Percentiles rank a stretch among this genome's conserved stretches.
phyloP scores from a whole-genome alignment of 1,140 invertebrate species.

The Teleogryllus occipitalis region DNA sequence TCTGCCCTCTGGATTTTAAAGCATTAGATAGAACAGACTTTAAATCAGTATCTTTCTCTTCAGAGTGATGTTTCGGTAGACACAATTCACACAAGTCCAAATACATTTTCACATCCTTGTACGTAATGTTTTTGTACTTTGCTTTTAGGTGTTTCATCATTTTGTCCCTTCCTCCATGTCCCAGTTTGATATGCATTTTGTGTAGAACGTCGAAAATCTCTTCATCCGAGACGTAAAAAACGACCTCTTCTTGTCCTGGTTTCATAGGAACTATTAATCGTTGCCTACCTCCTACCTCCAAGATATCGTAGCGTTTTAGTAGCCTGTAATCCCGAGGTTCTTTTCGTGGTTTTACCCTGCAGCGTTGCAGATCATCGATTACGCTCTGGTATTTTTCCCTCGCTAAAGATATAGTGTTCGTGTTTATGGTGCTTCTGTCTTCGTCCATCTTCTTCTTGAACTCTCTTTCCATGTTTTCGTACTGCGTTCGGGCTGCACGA shows the following conservation, averaged over 20 bases:
- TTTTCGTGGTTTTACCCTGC: not conserved
- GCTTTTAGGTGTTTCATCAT: slow-evolving; percentile 26
- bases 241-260: not conserved
- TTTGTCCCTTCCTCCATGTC: slow-evolving; percentile 30
- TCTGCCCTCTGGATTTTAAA: not conserved
- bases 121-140: slow-evolving; percentile 31
- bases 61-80: not conserved
- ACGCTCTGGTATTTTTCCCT: not conserved
- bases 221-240: slow-evolving; percentile 25
- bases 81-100: not conserved
- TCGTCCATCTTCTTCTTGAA: not conserved
- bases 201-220: slow-evolving; percentile 28
- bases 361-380: not conserved
- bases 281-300: not conserved
- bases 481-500: no score
- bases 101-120: not conserved
- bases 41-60: not conserved
- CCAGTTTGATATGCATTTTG: slow-evolving; percentile 27
- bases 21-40: not conserved
- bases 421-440: not conserved
- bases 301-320: not conserved
- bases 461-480: not conserved
- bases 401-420: not conserved
- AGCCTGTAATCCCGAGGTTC: not conserved
- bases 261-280: not conserved